A percentile compares a stretch with the other conserved stretches of the same genome.
Evolutionary conservation across 2,888 invertebrate genomes (phyloP).

Genomic region (Archips xylosteana): DNA sequence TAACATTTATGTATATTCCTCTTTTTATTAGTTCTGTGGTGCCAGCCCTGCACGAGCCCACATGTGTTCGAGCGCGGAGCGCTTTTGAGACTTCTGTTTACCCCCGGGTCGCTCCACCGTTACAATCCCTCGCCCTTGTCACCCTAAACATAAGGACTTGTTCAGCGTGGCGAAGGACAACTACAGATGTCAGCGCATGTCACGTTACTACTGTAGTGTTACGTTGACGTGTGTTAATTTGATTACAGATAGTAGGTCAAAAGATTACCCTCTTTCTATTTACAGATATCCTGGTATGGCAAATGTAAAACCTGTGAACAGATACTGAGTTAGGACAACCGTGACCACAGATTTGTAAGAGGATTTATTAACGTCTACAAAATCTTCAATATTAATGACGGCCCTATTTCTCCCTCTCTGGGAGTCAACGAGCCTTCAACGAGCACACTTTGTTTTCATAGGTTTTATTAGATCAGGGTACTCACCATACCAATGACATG

Average conservation of each 20-base stretch:
- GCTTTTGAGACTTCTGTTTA: constrained; percentile 42
- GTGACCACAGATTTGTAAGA: no score
- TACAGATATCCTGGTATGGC: neutral
- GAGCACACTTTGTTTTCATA: no score
- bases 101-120: constrained; percentile 22
- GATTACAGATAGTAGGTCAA: constrained; percentile 37
- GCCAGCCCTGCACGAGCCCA: constrained; percentile 34
- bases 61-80: constrained; percentile 39
- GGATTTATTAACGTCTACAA: no score
- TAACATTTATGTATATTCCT: no score
- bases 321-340: no score
- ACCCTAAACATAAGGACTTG: constrained; percentile 6
- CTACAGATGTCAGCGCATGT: constrained; percentile 23
- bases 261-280: constrained; percentile 31
- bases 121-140: neutral
- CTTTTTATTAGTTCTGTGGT: neutral
- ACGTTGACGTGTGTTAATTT: constrained; percentile 40
- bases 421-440: no score
- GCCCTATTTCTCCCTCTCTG: no score
- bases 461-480: no score
- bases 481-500: no score
- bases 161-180: neutral
- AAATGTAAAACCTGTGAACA: neutral
- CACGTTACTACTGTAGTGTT: constrained; percentile 29
- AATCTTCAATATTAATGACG: no score